Conservation (phyloP, 2,888 invertebrate species). For the Phasia obesa region DNA sequence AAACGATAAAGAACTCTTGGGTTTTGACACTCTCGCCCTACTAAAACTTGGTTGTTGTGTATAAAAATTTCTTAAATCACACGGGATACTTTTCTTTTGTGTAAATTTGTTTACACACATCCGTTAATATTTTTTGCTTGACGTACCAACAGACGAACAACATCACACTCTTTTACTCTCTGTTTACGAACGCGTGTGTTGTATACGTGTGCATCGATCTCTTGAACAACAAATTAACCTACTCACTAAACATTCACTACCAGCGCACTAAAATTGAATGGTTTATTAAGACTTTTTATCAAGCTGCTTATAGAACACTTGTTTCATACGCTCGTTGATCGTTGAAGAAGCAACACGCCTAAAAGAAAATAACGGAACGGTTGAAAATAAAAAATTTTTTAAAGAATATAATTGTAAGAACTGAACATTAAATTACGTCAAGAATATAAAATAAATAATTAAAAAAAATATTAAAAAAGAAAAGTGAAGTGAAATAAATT, state of each 20-base stretch:
- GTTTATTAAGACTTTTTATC: slow-evolving; percentile 77
- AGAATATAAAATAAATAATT: slow-evolving; percentile 67
- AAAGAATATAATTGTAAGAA: slow-evolving; percentile 36
- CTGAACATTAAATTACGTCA: slow-evolving; percentile 51
- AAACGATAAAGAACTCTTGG: slow-evolving; percentile 76
- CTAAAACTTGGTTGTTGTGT: not conserved
- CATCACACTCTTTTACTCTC: slow-evolving; percentile 34
- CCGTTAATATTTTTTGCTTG: slow-evolving; percentile 38
- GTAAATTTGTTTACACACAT: slow-evolving; percentile 47
- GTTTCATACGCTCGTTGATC: slow-evolving; percentile 80
- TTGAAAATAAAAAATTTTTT: slow-evolving; percentile 29
- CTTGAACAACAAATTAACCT: slow-evolving; percentile 55
- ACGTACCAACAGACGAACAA: slow-evolving; percentile 35
- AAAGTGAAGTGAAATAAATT: slow-evolving; percentile 68
- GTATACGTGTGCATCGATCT: not conserved
- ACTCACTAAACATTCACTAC: slow-evolving; percentile 48
- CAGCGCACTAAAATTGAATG: slow-evolving; percentile 42
- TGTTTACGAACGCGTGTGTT: not conserved
- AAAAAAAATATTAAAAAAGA: slow-evolving; percentile 64
- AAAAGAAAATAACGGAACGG: slow-evolving; percentile 47
- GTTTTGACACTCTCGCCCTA: not conserved
- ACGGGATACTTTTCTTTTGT: slow-evolving; percentile 24
- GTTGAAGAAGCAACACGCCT: slow-evolving; percentile 73
- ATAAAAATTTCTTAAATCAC: slow-evolving; percentile 24
- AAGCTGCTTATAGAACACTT: slow-evolving; percentile 78